These are phyloP conservation scores for Danio tinwini DNA, from an alignment of 2,797 vertebrate genomes.

Conservation along the genomic window DNA sequence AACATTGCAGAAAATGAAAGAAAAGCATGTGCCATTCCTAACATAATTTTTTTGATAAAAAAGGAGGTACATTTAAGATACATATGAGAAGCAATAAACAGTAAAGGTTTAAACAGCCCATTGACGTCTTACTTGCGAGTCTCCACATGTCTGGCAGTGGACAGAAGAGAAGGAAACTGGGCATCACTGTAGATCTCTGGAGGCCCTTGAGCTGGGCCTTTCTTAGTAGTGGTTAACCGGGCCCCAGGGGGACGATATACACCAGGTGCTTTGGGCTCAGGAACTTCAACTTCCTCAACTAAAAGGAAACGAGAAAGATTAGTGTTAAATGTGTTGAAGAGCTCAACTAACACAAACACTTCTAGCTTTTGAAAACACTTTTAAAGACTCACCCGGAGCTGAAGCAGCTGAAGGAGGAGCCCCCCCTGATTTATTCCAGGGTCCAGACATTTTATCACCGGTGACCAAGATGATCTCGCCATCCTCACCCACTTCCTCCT, in stretches of 20 bases:
- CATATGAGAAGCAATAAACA: neutral
- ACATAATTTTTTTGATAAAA: neutral
- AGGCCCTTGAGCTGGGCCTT: conserved; percentile 83
- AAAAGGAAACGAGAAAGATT: neutral
- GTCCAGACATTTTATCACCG: conserved; percentile 88
- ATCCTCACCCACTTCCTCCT: conserved; percentile 90
- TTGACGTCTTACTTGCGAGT: conserved; percentile 89
- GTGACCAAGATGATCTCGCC: conserved; percentile 88
- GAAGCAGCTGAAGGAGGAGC: conserved; percentile 75
- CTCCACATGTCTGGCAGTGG: conserved; percentile 95
- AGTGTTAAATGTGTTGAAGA: neutral
- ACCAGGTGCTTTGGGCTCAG: conserved; percentile 87
- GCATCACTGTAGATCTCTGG: conserved; percentile 94
- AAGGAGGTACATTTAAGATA: neutral
- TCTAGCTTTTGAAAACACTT: neutral
- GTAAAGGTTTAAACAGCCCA: neutral
- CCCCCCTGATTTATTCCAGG: conserved; percentile 93
- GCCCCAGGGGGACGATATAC: conserved; percentile 96
- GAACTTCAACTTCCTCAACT: conserved; percentile 83
- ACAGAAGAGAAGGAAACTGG: conserved; percentile 93
- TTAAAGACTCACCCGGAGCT: conserved; percentile 71
- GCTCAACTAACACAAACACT: neutral
- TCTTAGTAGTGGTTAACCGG: conserved; percentile 82
- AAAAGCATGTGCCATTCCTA: neutral
- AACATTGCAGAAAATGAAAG: neutral